Evolutionary conservation across 2,888 invertebrate genomes (phyloP).

Genomic region (Oasisia sp.): DNA sequence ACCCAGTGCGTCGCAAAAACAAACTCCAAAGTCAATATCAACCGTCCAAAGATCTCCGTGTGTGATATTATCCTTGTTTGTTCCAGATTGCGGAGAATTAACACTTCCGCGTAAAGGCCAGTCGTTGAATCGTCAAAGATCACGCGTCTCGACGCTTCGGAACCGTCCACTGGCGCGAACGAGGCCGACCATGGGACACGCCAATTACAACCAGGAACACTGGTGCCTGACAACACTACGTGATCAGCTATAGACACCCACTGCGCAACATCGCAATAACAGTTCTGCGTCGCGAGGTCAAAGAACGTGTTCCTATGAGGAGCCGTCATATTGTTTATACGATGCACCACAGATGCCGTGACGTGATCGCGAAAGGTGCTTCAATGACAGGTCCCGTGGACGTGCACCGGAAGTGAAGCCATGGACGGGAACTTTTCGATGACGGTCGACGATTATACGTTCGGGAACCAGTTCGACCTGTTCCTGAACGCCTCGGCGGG

Average conservation of each 20-base stretch:
- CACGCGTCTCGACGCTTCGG: background rate
- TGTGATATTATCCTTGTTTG: background rate
- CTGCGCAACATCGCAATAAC: background rate
- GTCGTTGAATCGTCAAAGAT: background rate
- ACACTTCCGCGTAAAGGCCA: background rate
- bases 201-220: background rate
- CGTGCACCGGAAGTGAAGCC: background rate
- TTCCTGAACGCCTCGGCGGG: background rate
- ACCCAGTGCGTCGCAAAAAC: background rate
- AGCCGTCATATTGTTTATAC: background rate
- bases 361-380: background rate
- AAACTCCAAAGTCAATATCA: background rate
- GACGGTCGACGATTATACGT: background rate
- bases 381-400: background rate
- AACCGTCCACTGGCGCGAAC: background rate
- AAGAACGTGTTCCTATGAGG: background rate
- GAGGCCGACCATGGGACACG: background rate
- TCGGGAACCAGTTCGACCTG: constrained; percentile 7
- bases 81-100: background rate
- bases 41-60: too few species aligned
- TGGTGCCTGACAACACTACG: background rate
- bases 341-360: background rate
- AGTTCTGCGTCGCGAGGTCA: background rate
- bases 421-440: background rate
- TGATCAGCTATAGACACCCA: background rate